Base-by-base conservation (phyloP, 2,888 invertebrate genomes). In the Limnephilus auricula region DNA sequence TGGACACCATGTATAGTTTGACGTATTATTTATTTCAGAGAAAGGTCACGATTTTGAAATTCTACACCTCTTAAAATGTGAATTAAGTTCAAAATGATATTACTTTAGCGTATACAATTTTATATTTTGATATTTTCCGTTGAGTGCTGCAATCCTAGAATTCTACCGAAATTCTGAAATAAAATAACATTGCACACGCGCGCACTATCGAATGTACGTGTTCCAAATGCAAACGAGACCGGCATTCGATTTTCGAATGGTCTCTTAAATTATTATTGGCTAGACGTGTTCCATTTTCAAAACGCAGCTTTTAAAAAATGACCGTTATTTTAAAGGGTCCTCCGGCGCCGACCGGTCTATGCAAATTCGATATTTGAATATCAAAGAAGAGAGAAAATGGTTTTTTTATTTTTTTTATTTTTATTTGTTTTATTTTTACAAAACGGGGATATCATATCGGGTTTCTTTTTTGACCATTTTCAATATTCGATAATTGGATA, bases 251-350 rank as follows among this genome's bases (percentile, higher is more conserved):
- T 85, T 85, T 85, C 45, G 85, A 85, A 85, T n/a, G 37, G 85
- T 40, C 85, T 40, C 30, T 25, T 85, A 85, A 85, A 85, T 85
- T 85, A 40, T 40, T 40, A 40, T 40, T 40, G 40, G 85, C 30
- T 40, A 34, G 85, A 40, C 85, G 85, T 85, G 85, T 45, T 85
- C 85, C 85, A 85, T 85, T 85, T 85, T 40, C 40, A 85, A 85
- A 85, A 40, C 40, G 85, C 40, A 37, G 25, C 30, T 40, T 85
- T 85, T 45, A 30, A 65, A n/a, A 40, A 85, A 85, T 82, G 34
- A 34, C 82, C 18, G 82, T 82, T 82, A 32, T 32, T 82, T 34
- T 82, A 34, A 15, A 25, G 31, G 15, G 31, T 32, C 80, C 80
- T 34, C 84, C 40, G 82, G 82, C 85, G 85, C 85, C 85, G 37